These are phyloP conservation scores for Hycleus cichorii DNA, from an alignment of 1,140 invertebrate species.

Conservation along the genomic window DNA sequence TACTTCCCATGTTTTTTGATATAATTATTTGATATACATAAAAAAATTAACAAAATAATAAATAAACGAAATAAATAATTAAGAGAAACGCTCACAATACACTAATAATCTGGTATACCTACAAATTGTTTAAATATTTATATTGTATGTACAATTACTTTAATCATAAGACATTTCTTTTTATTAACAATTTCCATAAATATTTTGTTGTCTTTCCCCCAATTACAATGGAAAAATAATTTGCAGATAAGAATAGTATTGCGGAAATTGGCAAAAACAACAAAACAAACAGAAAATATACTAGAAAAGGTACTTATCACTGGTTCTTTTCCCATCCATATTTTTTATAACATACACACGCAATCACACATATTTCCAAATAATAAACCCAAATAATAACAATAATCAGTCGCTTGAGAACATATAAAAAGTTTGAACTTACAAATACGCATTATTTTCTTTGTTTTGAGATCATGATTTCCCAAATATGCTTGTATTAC, in stretches of 20 bases:
- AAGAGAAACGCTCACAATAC: no score
- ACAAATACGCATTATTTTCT: neutral
- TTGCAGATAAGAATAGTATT: neutral
- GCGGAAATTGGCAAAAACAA: no score
- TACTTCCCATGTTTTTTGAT: neutral
- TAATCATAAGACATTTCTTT: constrained; percentile 14
- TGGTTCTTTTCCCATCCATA: no score
- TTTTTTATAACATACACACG: no score
- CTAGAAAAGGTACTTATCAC: no score
- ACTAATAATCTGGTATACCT: no score
- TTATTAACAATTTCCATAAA: constrained; percentile 9
- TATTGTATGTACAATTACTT: constrained; percentile 11
- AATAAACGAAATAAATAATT: no score
- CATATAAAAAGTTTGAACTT: constrained; percentile 1
- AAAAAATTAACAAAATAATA: constrained; percentile 8
- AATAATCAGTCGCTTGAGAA: constrained; percentile 14
- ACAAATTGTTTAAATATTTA: no score
- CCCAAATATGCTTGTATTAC: neutral
- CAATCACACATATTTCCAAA: neutral
- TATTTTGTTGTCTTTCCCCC: neutral
- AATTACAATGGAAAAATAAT: neutral
- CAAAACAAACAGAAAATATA: no score
- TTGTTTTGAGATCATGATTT: constrained; percentile 9
- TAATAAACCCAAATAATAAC: constrained; percentile 10
- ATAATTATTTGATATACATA: constrained; percentile 2